Conservation (phyloP, 2,113 vertebrate genomes). For the Megaceryle maxima region DNA sequence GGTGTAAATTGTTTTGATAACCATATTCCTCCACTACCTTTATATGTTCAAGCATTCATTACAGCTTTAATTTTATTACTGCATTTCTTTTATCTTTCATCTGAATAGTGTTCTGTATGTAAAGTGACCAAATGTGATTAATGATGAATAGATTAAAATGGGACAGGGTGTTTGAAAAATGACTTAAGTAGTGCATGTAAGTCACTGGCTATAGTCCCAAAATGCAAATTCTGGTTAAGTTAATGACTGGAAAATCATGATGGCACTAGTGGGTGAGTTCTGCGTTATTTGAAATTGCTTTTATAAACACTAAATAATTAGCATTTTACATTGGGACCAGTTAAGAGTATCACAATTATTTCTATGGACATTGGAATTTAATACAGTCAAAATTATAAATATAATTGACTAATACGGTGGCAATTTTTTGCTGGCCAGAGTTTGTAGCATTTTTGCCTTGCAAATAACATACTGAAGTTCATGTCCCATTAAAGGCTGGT, state of each 20-base stretch:
- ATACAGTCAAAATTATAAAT: background rate
- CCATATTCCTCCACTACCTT: slow-evolving; percentile 57
- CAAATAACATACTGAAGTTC: slow-evolving; percentile 19
- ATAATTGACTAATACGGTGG: background rate
- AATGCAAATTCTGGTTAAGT: slow-evolving; percentile 84
- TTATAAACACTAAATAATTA: slow-evolving; percentile 85
- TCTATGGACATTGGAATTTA: background rate
- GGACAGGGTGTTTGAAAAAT: slow-evolving; percentile 85
- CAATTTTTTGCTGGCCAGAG: background rate
- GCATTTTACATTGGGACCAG: slow-evolving; percentile 50
- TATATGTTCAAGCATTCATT: slow-evolving; percentile 75
- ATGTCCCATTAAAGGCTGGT: slow-evolving; percentile 29
- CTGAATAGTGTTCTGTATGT: slow-evolving; percentile 82
- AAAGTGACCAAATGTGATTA: slow-evolving; percentile 85
- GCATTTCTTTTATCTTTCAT: slow-evolving; percentile 84
- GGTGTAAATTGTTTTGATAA: slow-evolving; percentile 67
- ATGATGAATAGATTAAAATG: slow-evolving; percentile 84
- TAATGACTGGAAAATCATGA: slow-evolving; percentile 84
- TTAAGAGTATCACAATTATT: slow-evolving; percentile 65
- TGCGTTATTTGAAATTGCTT: slow-evolving; percentile 73
- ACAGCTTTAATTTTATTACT: slow-evolving; percentile 79
- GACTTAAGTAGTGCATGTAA: slow-evolving; percentile 80
- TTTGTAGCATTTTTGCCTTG: background rate
- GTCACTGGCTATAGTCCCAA: slow-evolving; percentile 82
- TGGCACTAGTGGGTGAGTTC: slow-evolving; percentile 64